Percentiles rank a stretch among this genome's conserved stretches.
Evolutionary conservation across 2,888 invertebrate species (phyloP).

Genomic region (Drosophila kokeensis): DNA sequence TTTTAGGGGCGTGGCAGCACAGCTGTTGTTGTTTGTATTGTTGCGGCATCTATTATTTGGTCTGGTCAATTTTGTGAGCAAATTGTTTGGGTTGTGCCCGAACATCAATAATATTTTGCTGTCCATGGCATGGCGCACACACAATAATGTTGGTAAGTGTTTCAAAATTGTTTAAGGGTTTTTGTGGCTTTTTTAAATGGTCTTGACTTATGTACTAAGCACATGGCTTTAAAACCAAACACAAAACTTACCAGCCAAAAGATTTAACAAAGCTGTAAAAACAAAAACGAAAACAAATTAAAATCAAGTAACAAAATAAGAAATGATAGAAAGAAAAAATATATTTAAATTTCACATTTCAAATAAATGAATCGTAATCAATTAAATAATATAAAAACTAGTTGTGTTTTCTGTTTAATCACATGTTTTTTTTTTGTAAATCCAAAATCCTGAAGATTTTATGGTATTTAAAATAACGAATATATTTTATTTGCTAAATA

Average conservation of each 20-base stretch:
- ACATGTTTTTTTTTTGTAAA: neutral
- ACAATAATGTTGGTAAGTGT: constrained; percentile 42
- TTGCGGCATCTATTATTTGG: constrained; percentile 45
- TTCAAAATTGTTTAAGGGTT: constrained; percentile 46
- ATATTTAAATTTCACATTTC: neutral
- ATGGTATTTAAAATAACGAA: neutral
- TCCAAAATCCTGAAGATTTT: neutral
- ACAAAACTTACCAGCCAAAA: constrained; percentile 68
- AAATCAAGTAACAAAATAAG: constrained; percentile 26
- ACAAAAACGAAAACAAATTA: constrained; percentile 25
- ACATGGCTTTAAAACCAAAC: constrained; percentile 29
- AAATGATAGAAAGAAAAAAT: neutral
- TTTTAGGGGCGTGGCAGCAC: constrained; percentile 62
- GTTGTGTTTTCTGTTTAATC: neutral
- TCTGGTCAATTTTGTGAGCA: constrained; percentile 67
- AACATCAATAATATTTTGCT: constrained; percentile 71
- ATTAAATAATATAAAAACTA: neutral
- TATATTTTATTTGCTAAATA: neutral
- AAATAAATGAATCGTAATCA: neutral
- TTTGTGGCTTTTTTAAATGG: constrained; percentile 22
- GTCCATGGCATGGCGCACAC: constrained; percentile 19
- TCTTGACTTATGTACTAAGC: constrained; percentile 24
- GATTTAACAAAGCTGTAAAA: constrained; percentile 64
- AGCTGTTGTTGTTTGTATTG: constrained; percentile 41
- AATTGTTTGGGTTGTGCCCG: constrained; percentile 74